Conservation (phyloP, 2,113 vertebrate species). For the Girardinichthys multiradiatus region DNA sequence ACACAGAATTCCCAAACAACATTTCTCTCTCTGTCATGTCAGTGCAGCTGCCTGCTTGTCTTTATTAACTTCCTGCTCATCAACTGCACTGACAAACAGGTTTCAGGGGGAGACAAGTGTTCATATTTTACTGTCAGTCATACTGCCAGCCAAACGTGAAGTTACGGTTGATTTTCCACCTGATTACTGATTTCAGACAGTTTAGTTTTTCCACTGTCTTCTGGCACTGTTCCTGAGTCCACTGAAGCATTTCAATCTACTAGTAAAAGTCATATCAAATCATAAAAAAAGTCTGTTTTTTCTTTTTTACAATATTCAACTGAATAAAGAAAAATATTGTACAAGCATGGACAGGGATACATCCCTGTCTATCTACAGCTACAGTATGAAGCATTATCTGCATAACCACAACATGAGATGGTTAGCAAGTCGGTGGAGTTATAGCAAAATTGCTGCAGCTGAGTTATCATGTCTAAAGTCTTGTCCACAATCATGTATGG, state of each 20-base stretch:
- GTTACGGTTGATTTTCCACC: not conserved
- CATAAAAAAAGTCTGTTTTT: not conserved
- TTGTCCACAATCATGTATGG: not conserved
- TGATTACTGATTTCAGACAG: not conserved
- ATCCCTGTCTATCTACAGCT: not conserved
- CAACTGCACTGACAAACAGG: conserved; percentile 46
- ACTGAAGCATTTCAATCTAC: not conserved
- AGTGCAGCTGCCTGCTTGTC: conserved; percentile 34
- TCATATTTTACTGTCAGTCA: conserved; percentile 58
- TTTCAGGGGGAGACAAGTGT: conserved; percentile 42
- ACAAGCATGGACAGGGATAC: not conserved
- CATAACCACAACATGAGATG: not conserved
- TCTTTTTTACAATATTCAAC: not conserved
- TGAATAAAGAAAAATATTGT: not conserved
- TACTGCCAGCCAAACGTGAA: conserved; percentile 1
- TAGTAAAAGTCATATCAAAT: not conserved
- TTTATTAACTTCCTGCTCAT: conserved; percentile 21
- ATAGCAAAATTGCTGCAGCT: not conserved
- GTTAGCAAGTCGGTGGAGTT: not conserved
- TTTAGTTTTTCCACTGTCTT: not conserved
- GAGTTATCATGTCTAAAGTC: not conserved
- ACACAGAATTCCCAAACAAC: conserved; percentile 10
- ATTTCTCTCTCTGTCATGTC: conserved; percentile 35
- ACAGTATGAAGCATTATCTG: not conserved
- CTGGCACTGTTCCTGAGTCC: not conserved